Evolutionary conservation across 2,113 vertebrate genomes (phyloP), one percentile per base, ranked within the genome.

Genomic region (Tor tambroides): DNA sequence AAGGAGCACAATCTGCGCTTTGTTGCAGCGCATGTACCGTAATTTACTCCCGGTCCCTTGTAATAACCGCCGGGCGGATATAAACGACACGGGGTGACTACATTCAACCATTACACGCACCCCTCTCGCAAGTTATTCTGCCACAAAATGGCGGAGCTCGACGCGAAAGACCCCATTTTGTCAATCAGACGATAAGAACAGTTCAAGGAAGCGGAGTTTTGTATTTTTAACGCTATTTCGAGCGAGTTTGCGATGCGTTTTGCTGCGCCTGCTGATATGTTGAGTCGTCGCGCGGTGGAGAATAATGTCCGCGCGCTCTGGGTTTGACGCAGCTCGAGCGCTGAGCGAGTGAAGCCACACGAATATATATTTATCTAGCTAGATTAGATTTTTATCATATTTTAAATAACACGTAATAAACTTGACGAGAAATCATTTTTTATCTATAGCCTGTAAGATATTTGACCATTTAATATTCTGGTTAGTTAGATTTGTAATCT

Each of bases 71-170:
- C 96, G 94, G 93, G 94, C 94, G 96, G 96, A 96, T 96, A 94
- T 97, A 96, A 96, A 95, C 95, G 95, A 92, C 96, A 96, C 95
- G 95, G 96, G 96, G 96, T 97, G 97, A 96, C 92, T 94, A 93
- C 95, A 94, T 97, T 96, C 97, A 97, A 97, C 97, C 97, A 97
- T 97, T 97, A 97, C 96, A 96, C 95, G 95, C 94, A 94, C 96
- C 95, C 96, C 92, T 95, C 90, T 92, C 94, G 91, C 94, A 90
- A 92, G 90, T 87, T 89, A 93, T 94, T 92, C 95, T 95, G 95
- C 97, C 97, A 99, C 97, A 99, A 99, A 99, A 99, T 99, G 97
- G 97, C 97, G 97, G 97, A 96, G 95, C 96, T 95, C 96, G 94
- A 94, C 92, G 94, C 95, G 94, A 94, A 92, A 94, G 95, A 96